Evolutionary conservation across 2,113 vertebrate species (phyloP), one percentile per base, ranked within the genome.

Genomic region (Illadopsis cleaveri): DNA sequence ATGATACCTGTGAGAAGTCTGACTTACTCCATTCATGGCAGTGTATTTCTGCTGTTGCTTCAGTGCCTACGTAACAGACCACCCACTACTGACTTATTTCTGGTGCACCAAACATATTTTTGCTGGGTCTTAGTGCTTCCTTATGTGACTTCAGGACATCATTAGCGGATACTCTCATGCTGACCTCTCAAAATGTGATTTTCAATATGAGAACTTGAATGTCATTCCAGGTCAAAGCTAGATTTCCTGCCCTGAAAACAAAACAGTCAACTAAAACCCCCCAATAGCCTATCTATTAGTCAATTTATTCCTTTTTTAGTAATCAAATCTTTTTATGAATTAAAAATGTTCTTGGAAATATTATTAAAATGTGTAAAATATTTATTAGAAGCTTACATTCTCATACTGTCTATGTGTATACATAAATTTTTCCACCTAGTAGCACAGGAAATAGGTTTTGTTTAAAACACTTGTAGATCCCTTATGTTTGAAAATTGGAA

Each of bases 201-300:
- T 86, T 94, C 23, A 73, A 1, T n/a, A 27, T 22, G 12, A n/a
- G 5, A 73, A 20, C 25, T 61, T 61, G 47, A 77, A 48, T 31
- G 48, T 48, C 14, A 77, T 17, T 7, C 30, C 11, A 50, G 20
- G 2, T 56, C 1, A 0, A 51, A 18, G 10, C 20, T 37, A 60
- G 8, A 8, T 42, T 88, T 82, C 13, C 23, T 62, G 28, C 28
- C 37, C 33, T 66, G 38, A 70, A 79, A 71, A 45, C 6, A 6
- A 12, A 75, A 11, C 4, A 54, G 12, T 12, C 9, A 56, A 19
- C 4, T 37, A 18, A 71, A 62, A 19, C 2, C 3, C 2, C 3
- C 0, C 10, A 45, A 5, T 6, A 47, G 12, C 20, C 5, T 13
- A 82, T 10, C 5, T 66, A 13, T 58, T 42, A 20, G 14, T 35